Conservation (phyloP, 2,113 vertebrate genomes). For the Istiophorus platypterus region DNA sequence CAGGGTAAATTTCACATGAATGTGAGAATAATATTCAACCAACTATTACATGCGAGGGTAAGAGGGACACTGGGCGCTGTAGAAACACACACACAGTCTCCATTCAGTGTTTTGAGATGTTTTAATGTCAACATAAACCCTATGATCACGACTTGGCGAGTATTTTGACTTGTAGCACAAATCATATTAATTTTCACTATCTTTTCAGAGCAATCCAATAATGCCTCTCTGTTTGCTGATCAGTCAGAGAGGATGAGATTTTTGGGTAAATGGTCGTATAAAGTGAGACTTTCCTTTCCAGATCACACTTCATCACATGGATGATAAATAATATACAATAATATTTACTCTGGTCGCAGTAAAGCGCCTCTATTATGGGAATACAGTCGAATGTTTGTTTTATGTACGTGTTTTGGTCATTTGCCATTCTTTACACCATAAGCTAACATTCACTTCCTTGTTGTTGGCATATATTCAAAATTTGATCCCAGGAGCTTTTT, state of each 20-base stretch:
- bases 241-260: conserved; percentile 54
- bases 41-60: background rate
- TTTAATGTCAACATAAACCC: conserved; percentile 47
- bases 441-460: conserved; percentile 84
- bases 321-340: conserved; percentile 80
- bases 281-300: conserved; percentile 71
- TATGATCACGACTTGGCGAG: conserved; percentile 37
- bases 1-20: background rate
- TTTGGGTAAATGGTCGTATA: conserved; percentile 60
- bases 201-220: conserved; percentile 40
- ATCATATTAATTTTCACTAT: conserved; percentile 31
- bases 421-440: conserved; percentile 82
- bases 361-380: conserved; percentile 77
- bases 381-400: conserved; percentile 79
- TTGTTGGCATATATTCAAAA: conserved; percentile 81
- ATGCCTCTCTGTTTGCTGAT: conserved; percentile 56
- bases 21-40: conserved; percentile 5
- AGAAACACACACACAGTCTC: conserved; percentile 1
- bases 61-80: background rate
- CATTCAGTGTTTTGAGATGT: conserved; percentile 21
- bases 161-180: conserved; percentile 48
- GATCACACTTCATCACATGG: conserved; percentile 80
- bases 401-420: conserved; percentile 81
- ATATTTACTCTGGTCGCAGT: conserved; percentile 75
- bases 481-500: conserved; percentile 70